These are phyloP conservation scores for Zaprionus africanus DNA, from an alignment of 1,140 invertebrate species.

Conservation along the genomic window DNA sequence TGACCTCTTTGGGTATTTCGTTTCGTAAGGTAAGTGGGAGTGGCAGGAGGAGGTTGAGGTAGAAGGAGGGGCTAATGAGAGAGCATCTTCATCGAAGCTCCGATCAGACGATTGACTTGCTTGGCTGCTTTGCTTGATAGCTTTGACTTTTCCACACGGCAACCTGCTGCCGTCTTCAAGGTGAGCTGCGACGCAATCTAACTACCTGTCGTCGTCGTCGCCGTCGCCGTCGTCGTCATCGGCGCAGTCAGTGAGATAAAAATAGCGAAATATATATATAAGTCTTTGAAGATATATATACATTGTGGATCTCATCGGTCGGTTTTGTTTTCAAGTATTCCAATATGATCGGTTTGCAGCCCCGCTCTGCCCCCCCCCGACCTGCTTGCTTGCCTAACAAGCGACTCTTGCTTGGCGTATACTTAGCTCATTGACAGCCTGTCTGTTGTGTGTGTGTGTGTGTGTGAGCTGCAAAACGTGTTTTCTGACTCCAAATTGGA, in stretches of 20 bases:
- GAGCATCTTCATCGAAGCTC: background rate
- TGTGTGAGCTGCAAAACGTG: conserved; percentile 48
- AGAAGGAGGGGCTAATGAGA: background rate
- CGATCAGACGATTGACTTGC: conserved; percentile 52
- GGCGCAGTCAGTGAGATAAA: conserved; percentile 38
- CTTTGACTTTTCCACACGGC: conserved; percentile 36
- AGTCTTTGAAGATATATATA: background rate
- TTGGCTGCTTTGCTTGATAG: conserved; percentile 59
- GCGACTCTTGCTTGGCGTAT: conserved; percentile 39
- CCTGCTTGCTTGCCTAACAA: conserved; percentile 22
- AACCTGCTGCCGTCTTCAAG: conserved; percentile 70
- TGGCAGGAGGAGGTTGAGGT: background rate
- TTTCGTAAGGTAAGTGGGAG: background rate
- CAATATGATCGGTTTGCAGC: conserved; percentile 13
- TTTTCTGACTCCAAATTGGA: conserved; percentile 38
- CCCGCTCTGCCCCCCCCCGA: conserved; percentile 28
- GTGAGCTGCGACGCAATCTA: conserved; percentile 62
- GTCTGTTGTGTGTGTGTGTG: conserved; percentile 4
- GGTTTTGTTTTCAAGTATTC: conserved; percentile 23
- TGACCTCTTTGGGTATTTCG: conserved; percentile 44
- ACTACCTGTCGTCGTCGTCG: conserved; percentile 50
- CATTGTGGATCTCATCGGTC: conserved; percentile 50
- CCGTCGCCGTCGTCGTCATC: conserved; percentile 28
- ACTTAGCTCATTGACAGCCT: conserved; percentile 22
- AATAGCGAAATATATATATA: conserved; percentile 52